Conservation (phyloP, 1,140 invertebrate species). For the Aphidius gifuensis region DNA sequence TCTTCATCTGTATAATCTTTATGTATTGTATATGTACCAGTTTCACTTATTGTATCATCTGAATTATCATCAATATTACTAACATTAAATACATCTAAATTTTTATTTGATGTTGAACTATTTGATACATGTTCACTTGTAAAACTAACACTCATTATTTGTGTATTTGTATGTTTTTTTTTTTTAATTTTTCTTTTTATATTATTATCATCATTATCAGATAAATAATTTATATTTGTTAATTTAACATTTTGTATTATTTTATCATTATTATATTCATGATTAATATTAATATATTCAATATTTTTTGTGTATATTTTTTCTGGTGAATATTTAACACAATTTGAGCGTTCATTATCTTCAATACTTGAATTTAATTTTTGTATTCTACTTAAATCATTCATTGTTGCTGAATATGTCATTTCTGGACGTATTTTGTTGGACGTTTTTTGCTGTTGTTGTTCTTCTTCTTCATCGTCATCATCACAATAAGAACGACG, state of each 20-base stretch:
- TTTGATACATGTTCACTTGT: slow-evolving; percentile 25
- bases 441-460: slow-evolving; percentile 12
- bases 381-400: slow-evolving; percentile 37
- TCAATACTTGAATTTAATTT: slow-evolving; percentile 22
- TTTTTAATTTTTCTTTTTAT: slow-evolving; percentile 23
- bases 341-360: slow-evolving; percentile 28
- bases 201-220: slow-evolving; percentile 10
- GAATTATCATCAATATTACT: slow-evolving; percentile 37
- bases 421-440: slow-evolving; percentile 28
- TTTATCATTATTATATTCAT: slow-evolving; percentile 26
- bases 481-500: slow-evolving; percentile 30
- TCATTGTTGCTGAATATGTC: slow-evolving; percentile 38
- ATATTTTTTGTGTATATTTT: slow-evolving; percentile 43
- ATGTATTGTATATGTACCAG: slow-evolving; percentile 85
- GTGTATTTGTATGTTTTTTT: slow-evolving; percentile 14
- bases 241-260: slow-evolving; percentile 29
- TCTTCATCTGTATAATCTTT: slow-evolving; percentile 82
- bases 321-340: slow-evolving; percentile 32
- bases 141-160: slow-evolving; percentile 31
- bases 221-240: slow-evolving; percentile 33
- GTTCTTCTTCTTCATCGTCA: no score
- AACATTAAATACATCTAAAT: slow-evolving; percentile 41
- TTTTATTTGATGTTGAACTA: slow-evolving; percentile 11
- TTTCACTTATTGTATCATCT: slow-evolving; percentile 70
- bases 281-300: slow-evolving; percentile 31